Conservation (phyloP, 2,888 invertebrate species). For the Nasonovia ribisnigri region DNA sequence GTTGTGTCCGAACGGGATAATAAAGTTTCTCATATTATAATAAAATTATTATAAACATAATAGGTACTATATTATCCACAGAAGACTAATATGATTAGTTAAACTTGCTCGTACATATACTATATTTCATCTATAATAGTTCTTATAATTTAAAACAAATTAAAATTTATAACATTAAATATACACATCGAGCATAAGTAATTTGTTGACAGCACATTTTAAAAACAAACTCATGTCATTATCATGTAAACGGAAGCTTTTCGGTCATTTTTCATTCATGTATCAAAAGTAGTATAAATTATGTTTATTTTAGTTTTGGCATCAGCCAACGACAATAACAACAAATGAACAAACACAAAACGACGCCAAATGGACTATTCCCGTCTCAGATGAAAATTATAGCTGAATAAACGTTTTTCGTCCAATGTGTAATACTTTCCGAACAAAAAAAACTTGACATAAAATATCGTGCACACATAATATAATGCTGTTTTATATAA, state of each 20-base stretch:
- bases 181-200: not conserved
- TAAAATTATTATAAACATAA: not conserved
- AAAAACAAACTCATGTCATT: not conserved
- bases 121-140: not conserved
- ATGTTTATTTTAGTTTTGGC: slow-evolving; percentile 15
- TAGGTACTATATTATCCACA: not conserved
- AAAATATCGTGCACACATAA: not conserved
- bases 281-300: slow-evolving; percentile 25
- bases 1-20: not conserved
- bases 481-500: not conserved
- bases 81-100: not conserved
- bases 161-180: not conserved
- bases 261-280: not conserved
- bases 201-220: not conserved
- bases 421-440: not conserved
- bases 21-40: not conserved
- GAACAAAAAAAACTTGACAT: not conserved
- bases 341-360: not conserved
- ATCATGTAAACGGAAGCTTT: not conserved
- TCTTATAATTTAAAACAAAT: not conserved
- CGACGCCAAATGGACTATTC: slow-evolving; percentile 17
- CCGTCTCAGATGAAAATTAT: not conserved
- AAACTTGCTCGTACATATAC: not conserved
- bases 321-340: not conserved
- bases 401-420: slow-evolving; percentile 15